Evolutionary conservation across 2,888 invertebrate species (phyloP), one percentile per base, ranked within the genome.

Genomic region (Syrista parreyssii): DNA sequence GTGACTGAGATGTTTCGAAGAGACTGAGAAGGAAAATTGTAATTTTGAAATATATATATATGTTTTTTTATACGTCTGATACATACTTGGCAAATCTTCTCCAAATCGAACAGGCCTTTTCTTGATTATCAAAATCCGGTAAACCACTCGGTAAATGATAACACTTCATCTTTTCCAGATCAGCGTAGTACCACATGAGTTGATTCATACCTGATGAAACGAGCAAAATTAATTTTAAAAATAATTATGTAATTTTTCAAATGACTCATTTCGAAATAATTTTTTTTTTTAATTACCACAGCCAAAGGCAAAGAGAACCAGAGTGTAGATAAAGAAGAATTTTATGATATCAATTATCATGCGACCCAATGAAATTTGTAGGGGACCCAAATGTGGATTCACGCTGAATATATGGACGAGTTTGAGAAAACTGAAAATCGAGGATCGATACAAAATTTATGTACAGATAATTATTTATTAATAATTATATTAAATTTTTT

Each of bases 371-470:
- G 98, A 98, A 76, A 99, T 98, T 92, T 98, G 98, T 74, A 95
- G 86, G 93, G 98, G 99, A 81, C 99, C 98, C 85, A 99, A 93
- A 91, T 99, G 97, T 0, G 98, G 98, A 92, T 98, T 98, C 82
- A 99, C 97, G 81, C 98, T 98, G 93, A 98, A 98, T 89, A 98
- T 97, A 91, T 98, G 98, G 32, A 99, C 98, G 88, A 99, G 94
- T 91, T 99, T 99, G 79, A 99, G 93, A 88, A 97, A 98, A 81
- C 97, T 98, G 91, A 88, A 92, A 92, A 78, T 55, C 23, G 23
- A 55, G 77, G 74, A 82, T 23, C 9, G 68, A 31, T 75, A 68
- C 74, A 78, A 69, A 80, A 15, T 71, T 0, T 4, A 55, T 73
- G 12, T 40, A 72, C 6, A 31, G 33, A 30, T 73, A 75, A 71